Evolutionary conservation across 2,113 vertebrate species (phyloP).

Genomic region (Geococcyx californianus): DNA sequence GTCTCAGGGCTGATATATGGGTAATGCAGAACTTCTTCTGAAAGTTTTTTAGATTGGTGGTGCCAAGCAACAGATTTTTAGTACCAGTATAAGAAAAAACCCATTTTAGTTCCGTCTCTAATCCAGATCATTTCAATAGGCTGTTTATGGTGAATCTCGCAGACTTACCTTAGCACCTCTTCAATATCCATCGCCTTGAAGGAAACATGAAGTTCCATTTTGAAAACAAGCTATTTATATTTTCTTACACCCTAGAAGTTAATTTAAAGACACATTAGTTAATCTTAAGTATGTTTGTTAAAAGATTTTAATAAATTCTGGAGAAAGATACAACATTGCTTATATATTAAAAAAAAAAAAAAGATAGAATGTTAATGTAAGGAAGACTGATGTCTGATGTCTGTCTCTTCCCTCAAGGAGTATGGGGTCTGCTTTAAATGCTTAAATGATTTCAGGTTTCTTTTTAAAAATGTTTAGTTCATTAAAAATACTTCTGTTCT

Average conservation of each 20-base stretch:
- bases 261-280: not conserved
- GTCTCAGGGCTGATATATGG: not conserved
- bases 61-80: not conserved
- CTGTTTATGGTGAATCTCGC: not conserved
- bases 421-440: not conserved
- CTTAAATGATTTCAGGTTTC: no score
- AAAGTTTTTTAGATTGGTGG: not conserved
- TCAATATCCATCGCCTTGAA: not conserved
- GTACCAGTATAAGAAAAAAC: not conserved
- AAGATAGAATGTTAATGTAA: not conserved
- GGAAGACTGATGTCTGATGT: not conserved
- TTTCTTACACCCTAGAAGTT: no score
- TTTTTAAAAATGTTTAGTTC: not conserved
- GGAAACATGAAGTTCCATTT: not conserved
- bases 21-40: not conserved
- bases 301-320: not conserved
- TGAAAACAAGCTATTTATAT: not conserved
- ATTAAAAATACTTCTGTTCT: not conserved
- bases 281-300: not conserved
- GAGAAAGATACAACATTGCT: not conserved
- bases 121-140: not conserved
- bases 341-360: no score
- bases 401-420: not conserved
- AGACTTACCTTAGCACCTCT: not conserved
- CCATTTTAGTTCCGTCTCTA: not conserved